Evolutionary conservation across 2,888 invertebrate genomes (phyloP).

Genomic region (Branchipolynoe longqiensis): DNA sequence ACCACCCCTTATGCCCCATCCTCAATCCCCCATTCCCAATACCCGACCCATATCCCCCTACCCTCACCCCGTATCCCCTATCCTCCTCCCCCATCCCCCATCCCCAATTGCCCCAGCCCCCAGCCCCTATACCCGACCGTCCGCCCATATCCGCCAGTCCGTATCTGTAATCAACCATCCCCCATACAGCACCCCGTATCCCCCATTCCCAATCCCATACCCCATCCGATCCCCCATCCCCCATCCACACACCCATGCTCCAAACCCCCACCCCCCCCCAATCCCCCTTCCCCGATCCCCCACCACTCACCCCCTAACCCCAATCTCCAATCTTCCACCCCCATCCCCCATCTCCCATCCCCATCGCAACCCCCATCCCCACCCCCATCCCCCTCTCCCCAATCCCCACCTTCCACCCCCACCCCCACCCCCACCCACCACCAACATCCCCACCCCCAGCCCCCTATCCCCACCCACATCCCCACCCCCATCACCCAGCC

Average conservation of each 20-base stretch:
- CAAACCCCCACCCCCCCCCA: too few relatives aligned
- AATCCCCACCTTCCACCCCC: neutral
- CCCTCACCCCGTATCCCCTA: neutral
- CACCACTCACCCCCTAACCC: neutral
- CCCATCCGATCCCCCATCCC: too few relatives aligned
- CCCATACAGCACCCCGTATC: too few relatives aligned
- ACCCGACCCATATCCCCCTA: neutral
- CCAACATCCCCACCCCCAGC: neutral
- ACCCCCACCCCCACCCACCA: neutral
- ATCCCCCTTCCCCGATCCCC: neutral
- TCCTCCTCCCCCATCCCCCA: too few relatives aligned
- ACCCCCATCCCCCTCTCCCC: neutral
- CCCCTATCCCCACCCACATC: neutral
- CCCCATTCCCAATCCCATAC: too few relatives aligned
- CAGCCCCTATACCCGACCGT: too few relatives aligned
- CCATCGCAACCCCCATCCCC: neutral
- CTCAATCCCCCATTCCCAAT: neutral
- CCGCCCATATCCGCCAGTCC: too few relatives aligned
- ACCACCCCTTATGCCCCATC: neutral
- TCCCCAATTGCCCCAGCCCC: too few relatives aligned
- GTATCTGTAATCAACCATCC: too few relatives aligned
- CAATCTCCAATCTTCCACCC: neutral
- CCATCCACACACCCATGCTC: too few relatives aligned
- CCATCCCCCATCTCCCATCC: neutral
- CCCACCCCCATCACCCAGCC: neutral